Percentiles rank a stretch among this genome's conserved stretches.
Conservation (phyloP, 2,797 vertebrate genomes). For the Esox lucius region DNA sequence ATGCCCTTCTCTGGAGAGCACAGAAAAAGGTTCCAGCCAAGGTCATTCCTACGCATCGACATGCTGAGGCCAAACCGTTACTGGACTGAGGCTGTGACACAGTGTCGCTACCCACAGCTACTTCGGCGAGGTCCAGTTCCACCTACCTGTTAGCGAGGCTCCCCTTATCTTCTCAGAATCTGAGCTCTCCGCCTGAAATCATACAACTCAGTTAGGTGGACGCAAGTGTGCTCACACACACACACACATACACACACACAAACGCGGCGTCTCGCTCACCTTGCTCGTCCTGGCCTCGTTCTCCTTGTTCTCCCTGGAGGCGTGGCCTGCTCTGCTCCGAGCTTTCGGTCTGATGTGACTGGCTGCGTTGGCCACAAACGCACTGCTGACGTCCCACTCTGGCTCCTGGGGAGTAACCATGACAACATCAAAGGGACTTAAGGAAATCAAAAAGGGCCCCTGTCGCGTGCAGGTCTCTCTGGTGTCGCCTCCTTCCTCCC, state of each 20-base stretch:
- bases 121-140: not conserved
- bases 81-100: too few species aligned
- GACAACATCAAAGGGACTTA: not conserved
- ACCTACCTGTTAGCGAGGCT: constrained; percentile 44
- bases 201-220: not conserved
- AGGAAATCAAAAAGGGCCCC: not conserved
- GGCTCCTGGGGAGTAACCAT: constrained; percentile 50
- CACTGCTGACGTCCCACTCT: constrained; percentile 68
- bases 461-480: not conserved
- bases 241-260: too few species aligned
- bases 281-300: constrained; percentile 51
- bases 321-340: constrained; percentile 17
- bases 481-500: not conserved
- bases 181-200: constrained; percentile 29
- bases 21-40: not conserved
- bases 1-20: constrained; percentile 58
- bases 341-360: constrained; percentile 58
- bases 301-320: constrained; percentile 62
- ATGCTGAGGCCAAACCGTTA: not conserved
- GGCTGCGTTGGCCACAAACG: constrained; percentile 67
- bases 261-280: constrained; percentile 31
- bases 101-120: too few species aligned
- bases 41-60: not conserved
- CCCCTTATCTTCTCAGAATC: constrained; percentile 44
- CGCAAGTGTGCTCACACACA: not conserved